A percentile compares a stretch with the other conserved stretches of the same genome.
Evolutionary conservation across 2,888 invertebrate genomes (phyloP).

Genomic region (Psylliodes chrysocephalus): DNA sequence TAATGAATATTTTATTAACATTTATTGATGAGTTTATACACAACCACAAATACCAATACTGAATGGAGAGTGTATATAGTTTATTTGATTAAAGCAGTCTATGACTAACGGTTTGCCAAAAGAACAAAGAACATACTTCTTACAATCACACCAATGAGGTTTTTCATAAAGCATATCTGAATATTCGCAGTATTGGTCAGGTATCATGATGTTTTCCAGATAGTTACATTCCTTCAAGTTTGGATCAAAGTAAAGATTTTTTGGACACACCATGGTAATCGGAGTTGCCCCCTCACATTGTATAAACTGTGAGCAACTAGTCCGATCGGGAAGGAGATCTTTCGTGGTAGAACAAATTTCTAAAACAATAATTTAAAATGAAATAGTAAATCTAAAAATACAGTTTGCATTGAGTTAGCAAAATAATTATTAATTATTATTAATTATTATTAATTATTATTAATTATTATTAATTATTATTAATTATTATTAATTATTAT

Average conservation of each 20-base stretch:
- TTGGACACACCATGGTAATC: conserved; percentile 3
- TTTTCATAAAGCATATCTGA: conserved; percentile 7
- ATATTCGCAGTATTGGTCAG: conserved; percentile 10
- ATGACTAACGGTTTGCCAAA: not conserved
- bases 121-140: conserved; percentile 21
- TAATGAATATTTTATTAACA: no score
- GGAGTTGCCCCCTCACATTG: not conserved
- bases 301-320: conserved; percentile 17
- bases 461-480: no score
- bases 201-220: not conserved
- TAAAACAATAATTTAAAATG: no score
- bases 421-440: no score
- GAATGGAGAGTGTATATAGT: not conserved
- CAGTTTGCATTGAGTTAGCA: no score
- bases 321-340: not conserved
- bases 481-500: no score
- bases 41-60: not conserved
- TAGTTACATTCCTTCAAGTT: conserved; percentile 5
- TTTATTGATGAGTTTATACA: not conserved
- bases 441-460: no score
- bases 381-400: no score
- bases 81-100: not conserved
- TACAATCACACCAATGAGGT: conserved; percentile 24
- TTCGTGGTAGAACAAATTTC: not conserved
- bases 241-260: not conserved